Evolutionary conservation across 1,140 invertebrate genomes (phyloP).

Genomic region (Leptopilina clavipes): DNA sequence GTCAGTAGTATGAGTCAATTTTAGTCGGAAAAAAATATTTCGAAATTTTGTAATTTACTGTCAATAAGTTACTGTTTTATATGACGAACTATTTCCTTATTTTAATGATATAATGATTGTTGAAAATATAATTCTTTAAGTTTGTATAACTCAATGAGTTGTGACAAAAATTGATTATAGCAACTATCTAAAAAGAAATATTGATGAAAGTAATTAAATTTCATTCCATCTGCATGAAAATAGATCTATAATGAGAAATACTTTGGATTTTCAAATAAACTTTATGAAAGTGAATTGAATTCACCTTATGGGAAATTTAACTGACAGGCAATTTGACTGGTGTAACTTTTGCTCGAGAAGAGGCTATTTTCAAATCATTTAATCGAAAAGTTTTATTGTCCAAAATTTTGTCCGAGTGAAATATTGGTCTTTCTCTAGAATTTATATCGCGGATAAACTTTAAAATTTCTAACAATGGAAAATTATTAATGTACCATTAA

Average conservation of each 20-base stretch:
- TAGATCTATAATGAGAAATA: slow-evolving; percentile 19
- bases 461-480: no score
- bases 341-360: background rate
- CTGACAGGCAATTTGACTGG: background rate
- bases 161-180: background rate
- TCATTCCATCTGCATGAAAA: background rate
- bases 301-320: background rate
- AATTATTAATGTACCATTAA: no score
- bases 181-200: no score
- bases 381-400: background rate
- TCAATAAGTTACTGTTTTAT: no score
- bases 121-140: no score
- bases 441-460: background rate
- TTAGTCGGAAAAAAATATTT: no score
- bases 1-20: no score
- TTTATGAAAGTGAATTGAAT: background rate
- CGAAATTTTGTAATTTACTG: no score
- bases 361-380: background rate
- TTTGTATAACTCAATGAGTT: no score
- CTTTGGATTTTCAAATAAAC: background rate
- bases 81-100: no score
- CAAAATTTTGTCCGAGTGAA: background rate
- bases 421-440: no score
- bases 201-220: background rate
- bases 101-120: no score